Conservation (phyloP, 2,888 invertebrate genomes). For the Acanthoscelides obtectus region DNA sequence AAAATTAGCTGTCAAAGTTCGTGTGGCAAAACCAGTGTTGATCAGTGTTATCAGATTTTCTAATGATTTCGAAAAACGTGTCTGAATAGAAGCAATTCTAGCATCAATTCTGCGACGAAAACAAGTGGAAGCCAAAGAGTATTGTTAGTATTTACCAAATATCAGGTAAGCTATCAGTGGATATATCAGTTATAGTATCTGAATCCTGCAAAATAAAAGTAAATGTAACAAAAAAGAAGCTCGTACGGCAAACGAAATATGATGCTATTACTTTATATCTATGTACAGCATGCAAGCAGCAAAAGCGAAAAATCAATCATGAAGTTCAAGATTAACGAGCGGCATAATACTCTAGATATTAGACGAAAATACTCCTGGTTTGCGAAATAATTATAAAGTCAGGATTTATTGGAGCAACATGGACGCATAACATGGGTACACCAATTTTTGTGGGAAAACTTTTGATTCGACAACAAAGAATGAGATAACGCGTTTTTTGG, state of each 20-base stretch:
- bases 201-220: slow-evolving; percentile 35
- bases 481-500: too few relatives aligned
- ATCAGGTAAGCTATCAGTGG: slow-evolving; percentile 29
- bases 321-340: background rate
- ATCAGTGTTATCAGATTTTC: too few relatives aligned
- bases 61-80: too few relatives aligned
- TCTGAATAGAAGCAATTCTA: background rate
- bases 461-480: too few relatives aligned
- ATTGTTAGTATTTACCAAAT: slow-evolving; percentile 34
- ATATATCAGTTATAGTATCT: slow-evolving; percentile 33
- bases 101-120: background rate
- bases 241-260: slow-evolving; percentile 17
- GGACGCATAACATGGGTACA: too few relatives aligned
- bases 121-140: slow-evolving; percentile 2
- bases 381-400: too few relatives aligned
- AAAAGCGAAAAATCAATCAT: background rate
- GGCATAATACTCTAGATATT: too few relatives aligned
- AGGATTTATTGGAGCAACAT: too few relatives aligned
- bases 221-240: slow-evolving; percentile 7
- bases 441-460: too few relatives aligned
- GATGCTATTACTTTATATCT: background rate
- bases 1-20: too few relatives aligned
- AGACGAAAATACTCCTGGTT: too few relatives aligned
- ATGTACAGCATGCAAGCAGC: background rate
- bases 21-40: too few relatives aligned